Evolutionary conservation across 1,140 invertebrate genomes (phyloP).

Genomic region (Meloidogyne exigua): DNA sequence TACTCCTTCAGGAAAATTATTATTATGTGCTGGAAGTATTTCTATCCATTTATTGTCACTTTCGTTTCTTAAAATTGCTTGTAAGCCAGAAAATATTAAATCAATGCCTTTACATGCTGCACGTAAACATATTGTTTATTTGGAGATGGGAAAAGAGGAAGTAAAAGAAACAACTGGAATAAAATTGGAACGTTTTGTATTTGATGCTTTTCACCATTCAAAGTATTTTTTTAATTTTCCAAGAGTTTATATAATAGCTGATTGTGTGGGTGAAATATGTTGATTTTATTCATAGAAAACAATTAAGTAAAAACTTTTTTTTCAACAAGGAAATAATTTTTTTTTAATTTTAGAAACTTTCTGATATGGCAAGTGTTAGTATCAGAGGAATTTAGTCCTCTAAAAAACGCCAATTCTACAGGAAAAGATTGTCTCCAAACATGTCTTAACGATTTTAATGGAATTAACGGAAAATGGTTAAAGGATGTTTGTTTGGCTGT

Average conservation of each 20-base stretch:
- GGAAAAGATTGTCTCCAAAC: constrained; percentile 78
- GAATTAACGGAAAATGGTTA: constrained; percentile 2
- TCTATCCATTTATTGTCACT: constrained; percentile 95
- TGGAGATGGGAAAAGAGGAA: background rate
- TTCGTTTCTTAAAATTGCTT: constrained; percentile 74
- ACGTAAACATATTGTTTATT: constrained; percentile 66
- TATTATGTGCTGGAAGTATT: constrained; percentile 92
- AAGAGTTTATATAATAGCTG: too few species aligned
- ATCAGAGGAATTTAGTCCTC: constrained; percentile 89
- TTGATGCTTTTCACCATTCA: constrained; percentile 93
- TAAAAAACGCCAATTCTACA: constrained; percentile 85
- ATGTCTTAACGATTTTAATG: constrained; percentile 76
- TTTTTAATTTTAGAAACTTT: constrained; percentile 71
- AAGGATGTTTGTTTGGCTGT: background rate
- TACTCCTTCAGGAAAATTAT: constrained; percentile 71
- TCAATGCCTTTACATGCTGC: constrained; percentile 84
- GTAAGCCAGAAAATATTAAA: constrained; percentile 64
- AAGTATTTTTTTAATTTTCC: constrained; percentile 9
- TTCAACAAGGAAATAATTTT: too few species aligned
- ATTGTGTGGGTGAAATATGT: too few species aligned
- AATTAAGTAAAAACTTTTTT: too few species aligned
- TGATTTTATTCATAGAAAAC: too few species aligned
- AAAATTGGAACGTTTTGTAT: constrained; percentile 98
- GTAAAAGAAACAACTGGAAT: constrained; percentile 67
- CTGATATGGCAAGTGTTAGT: constrained; percentile 87